Percentiles rank a stretch among this genome's conserved stretches.
These are phyloP conservation scores for Drosophila tripunctata DNA, from an alignment of 2,888 invertebrate genomes.

Conservation along the genomic window DNA sequence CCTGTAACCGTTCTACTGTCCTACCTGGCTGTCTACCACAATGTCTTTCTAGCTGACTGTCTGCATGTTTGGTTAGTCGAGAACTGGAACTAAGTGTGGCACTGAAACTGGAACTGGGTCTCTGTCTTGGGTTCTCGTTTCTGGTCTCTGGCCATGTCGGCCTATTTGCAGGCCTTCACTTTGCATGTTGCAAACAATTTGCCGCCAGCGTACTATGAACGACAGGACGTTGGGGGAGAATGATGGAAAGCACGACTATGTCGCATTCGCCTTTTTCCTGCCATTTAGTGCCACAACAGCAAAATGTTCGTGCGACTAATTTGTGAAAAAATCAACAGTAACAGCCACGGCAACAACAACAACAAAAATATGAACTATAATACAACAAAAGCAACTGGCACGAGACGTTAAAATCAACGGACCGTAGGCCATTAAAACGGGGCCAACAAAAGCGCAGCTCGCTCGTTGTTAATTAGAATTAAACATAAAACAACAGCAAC, in stretches of 20 bases:
- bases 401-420: constrained; percentile 69
- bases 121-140: constrained; percentile 5
- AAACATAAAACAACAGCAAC: constrained; percentile 49
- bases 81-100: constrained; percentile 30
- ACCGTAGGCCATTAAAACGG: constrained; percentile 66
- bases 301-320: constrained; percentile 77
- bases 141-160: constrained; percentile 41
- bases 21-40: constrained; percentile 13
- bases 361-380: constrained; percentile 13
- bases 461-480: constrained; percentile 66
- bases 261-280: constrained; percentile 55
- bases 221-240: constrained; percentile 1
- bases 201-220: constrained; percentile 38
- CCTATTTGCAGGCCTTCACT: constrained; percentile 66
- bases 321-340: constrained; percentile 59
- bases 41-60: constrained; percentile 7
- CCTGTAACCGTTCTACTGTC: too few species aligned
- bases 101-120: constrained; percentile 12
- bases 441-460: constrained; percentile 61
- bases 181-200: constrained; percentile 77
- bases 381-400: constrained; percentile 51
- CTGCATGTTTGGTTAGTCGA: constrained; percentile 58
- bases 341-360: constrained; percentile 20
- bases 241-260: constrained; percentile 27
- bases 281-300: constrained; percentile 65